Evolutionary conservation across 23 tunicate genomes (phyloP).

Genomic region (Trididemnum nubilum): DNA sequence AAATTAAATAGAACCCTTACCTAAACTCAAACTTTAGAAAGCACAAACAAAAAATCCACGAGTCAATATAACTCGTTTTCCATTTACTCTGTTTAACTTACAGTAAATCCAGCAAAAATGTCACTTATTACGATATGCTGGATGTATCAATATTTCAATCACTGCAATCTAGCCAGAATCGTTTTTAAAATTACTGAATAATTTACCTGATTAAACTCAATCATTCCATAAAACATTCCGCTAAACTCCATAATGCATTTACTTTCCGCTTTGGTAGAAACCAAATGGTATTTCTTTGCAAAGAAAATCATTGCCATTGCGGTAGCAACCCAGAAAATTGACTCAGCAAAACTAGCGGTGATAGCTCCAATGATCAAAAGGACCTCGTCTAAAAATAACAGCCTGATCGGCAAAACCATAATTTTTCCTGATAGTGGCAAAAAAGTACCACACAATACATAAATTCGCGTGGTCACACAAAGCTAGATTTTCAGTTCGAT

Average conservation of each 20-base stretch:
- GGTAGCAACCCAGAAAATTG: slow-evolving; percentile 21
- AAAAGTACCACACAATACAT: no score
- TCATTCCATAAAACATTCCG: slow-evolving; percentile 15
- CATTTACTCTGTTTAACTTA: no score
- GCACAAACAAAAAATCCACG: no score
- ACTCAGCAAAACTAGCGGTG: slow-evolving; percentile 25
- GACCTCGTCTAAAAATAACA: slow-evolving; percentile 7
- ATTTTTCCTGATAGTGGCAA: not conserved
- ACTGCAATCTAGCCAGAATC: not conserved
- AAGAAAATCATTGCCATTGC: slow-evolving; percentile 11
- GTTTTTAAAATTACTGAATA: no score
- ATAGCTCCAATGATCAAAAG: slow-evolving; percentile 26
- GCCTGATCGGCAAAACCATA: no score
- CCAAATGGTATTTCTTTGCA: slow-evolving; percentile 16
- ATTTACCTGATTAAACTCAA: not conserved
- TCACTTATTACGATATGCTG: no score
- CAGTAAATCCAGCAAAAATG: no score
- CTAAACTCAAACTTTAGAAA: no score
- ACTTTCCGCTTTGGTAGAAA: not conserved
- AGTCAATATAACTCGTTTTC: no score
- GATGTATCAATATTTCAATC: not conserved
- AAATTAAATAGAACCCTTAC: no score
- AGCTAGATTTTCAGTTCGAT: no score
- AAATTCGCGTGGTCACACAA: no score
- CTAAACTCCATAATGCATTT: slow-evolving; percentile 31